phyloP scores from a whole-genome alignment of 2,113 vertebrate genomes.

The Hippocampus abdominalis region DNA sequence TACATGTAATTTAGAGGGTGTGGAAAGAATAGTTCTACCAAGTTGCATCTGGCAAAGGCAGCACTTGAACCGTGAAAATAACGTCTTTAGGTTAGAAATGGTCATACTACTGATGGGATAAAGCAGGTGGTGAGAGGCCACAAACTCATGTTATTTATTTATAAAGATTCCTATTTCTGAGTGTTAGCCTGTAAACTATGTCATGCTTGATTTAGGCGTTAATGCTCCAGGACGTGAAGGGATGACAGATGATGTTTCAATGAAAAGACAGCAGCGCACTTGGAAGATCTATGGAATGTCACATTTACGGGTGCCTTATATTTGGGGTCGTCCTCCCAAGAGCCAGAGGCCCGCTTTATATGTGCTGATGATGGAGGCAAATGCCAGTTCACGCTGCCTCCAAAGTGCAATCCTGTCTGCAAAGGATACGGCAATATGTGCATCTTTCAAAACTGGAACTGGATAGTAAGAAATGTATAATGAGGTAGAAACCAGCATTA shows the following conservation, averaged over 20 bases:
- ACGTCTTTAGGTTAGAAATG: slow-evolving; percentile 20
- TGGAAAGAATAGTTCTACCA: not conserved
- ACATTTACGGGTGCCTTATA: slow-evolving; percentile 61
- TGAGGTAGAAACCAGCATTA: slow-evolving; percentile 25
- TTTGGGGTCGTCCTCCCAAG: slow-evolving; percentile 32
- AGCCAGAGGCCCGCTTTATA: slow-evolving; percentile 21
- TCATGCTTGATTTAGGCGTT: not conserved
- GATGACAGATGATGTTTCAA: not conserved
- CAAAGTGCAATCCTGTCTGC: slow-evolving; percentile 26
- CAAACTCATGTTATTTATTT: slow-evolving; percentile 33
- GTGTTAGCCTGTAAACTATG: slow-evolving; percentile 27
- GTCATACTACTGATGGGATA: slow-evolving; percentile 29
- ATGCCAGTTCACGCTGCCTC: slow-evolving; percentile 9
- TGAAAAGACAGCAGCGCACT: not conserved
- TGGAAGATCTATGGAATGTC: slow-evolving; percentile 13
- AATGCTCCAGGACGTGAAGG: not conserved
- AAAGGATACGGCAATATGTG: slow-evolving; percentile 22
- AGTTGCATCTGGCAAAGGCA: not conserved
- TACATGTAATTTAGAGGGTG: not conserved
- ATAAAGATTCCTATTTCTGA: slow-evolving; percentile 35
- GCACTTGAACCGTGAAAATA: slow-evolving; percentile 11
- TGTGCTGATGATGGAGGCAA: slow-evolving; percentile 37
- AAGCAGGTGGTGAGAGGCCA: slow-evolving; percentile 15
- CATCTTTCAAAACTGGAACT: slow-evolving; percentile 6
- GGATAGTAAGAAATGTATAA: slow-evolving; percentile 14